Base-by-base conservation (phyloP, 1,140 invertebrate genomes). In the Cydia amplana region DNA sequence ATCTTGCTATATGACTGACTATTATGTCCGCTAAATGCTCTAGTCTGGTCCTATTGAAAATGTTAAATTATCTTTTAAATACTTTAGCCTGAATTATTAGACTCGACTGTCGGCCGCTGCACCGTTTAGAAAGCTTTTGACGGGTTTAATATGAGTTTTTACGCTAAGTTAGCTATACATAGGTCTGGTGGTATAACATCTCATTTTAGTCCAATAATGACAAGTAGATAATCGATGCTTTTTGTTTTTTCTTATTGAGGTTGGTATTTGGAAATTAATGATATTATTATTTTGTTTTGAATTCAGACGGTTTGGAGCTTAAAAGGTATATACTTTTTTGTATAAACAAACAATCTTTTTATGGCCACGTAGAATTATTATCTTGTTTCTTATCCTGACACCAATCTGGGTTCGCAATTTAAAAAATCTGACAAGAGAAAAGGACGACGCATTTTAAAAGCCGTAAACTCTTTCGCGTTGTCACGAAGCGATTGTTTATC, bases 401-500 rank as follows among this genome's bases (percentile, higher is more conserved):
- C 16, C 9, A 60, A 60, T 60, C 55, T 60, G 20, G 55, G 18
- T 60, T 10, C 1, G 55, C 9, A 23, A 23, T 60, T 60, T 60
- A 10, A 18, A 51, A 51, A 60, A 60, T 60, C 55, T 23, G 18
- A 60, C 55, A 60, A 60, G 55, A n/a, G 23, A 23, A 60, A 23
- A 20, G 55, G 20, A 23, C 55, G 20, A 60, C 5, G 2, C 10
- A 32, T n/a, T 67, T 28, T 32, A n/a, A 28, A 67, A 7, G 28
- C 23, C 28, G 64, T 67, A 67, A 28, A 16, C 23, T 32, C 20
- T 28, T 28, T 25, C 12, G 64, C 25, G 28, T n/a, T 67, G 64
- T 67, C 64, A 67, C 64, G 64, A 67, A 67, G 7, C 28, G 64
- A 36, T 67, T 67, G 23, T 28, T 36, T 32, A 36, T 67, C 64